phyloP scores from a whole-genome alignment of 2,888 invertebrate genomes.

The Diplazon laetatorius region DNA sequence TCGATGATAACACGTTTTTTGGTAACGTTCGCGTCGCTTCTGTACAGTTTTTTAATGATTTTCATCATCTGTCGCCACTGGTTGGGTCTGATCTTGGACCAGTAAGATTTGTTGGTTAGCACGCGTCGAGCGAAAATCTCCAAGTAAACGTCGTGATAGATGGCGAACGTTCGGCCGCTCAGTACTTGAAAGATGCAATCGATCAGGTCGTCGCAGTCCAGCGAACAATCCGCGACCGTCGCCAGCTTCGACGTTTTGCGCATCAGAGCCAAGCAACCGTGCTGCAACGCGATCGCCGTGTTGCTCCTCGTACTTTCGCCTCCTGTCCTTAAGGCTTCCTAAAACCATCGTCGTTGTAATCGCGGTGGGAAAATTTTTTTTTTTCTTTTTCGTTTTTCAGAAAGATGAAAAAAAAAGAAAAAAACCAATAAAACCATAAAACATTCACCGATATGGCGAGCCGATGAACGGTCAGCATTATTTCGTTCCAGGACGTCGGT shows the following conservation, averaged over 20 bases:
- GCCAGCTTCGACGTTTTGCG: not conserved
- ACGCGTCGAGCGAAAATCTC: slow-evolving; percentile 84
- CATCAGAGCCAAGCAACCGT: not conserved
- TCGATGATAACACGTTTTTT: not conserved
- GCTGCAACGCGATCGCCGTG: too few relatives aligned
- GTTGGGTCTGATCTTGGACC: slow-evolving; percentile 83
- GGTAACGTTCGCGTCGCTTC: slow-evolving; percentile 46
- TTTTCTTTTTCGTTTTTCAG: not conserved
- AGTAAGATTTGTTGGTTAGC: slow-evolving; percentile 83
- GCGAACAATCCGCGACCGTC: not conserved
- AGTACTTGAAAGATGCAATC: slow-evolving; percentile 70
- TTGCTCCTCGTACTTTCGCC: not conserved
- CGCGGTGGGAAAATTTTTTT: too few relatives aligned
- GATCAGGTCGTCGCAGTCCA: slow-evolving; percentile 62
- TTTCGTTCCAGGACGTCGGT: slow-evolving; percentile 13
- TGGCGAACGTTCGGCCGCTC: slow-evolving; percentile 74
- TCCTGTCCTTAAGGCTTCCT: not conserved
- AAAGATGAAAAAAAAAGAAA: not conserved
- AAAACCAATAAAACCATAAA: too few relatives aligned
- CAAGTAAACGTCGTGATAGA: slow-evolving; percentile 84
- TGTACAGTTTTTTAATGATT: slow-evolving; percentile 66
- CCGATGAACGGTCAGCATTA: slow-evolving; percentile 3
- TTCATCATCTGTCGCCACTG: slow-evolving; percentile 84
- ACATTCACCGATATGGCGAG: not conserved
- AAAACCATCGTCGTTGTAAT: not conserved